Percentiles rank a stretch among this genome's conserved stretches.
Evolutionary conservation across 2,888 invertebrate genomes (phyloP).

Genomic region (Latheticus oryzae): DNA sequence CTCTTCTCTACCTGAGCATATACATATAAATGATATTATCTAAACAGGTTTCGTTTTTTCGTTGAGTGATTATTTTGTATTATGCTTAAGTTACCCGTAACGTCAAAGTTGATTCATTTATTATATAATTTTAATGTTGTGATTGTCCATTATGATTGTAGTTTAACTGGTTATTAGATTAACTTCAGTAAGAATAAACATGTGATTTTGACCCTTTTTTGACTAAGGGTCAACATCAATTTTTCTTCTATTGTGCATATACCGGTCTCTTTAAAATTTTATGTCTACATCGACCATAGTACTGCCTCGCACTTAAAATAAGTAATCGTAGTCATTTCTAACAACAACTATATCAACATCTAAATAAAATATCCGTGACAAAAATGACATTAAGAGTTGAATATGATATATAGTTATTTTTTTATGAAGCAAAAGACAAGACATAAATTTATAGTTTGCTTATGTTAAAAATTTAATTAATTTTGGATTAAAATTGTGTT

Average conservation of each 20-base stretch:
- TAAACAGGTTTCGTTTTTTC: slow-evolving; percentile 36
- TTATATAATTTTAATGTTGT: slow-evolving; percentile 61
- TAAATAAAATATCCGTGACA: slow-evolving; percentile 54
- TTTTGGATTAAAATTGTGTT: no score
- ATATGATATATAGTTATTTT: slow-evolving; percentile 48
- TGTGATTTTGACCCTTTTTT: slow-evolving; percentile 60
- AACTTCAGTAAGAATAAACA: slow-evolving; percentile 56
- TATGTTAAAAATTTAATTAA: no score
- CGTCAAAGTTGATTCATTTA: slow-evolving; percentile 56
- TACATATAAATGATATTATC: slow-evolving; percentile 23
- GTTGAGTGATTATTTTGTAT: slow-evolving; percentile 35
- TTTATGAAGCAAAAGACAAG: no score
- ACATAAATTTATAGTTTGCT: no score
- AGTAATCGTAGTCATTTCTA: slow-evolving; percentile 61
- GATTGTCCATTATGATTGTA: slow-evolving; percentile 57
- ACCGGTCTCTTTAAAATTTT: slow-evolving; percentile 54
- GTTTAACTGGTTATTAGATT: slow-evolving; percentile 61
- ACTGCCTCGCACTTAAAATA: slow-evolving; percentile 55
- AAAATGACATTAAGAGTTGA: slow-evolving; percentile 51
- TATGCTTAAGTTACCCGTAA: slow-evolving; percentile 34
- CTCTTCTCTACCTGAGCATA: no score
- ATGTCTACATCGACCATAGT: slow-evolving; percentile 51
- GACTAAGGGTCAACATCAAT: slow-evolving; percentile 58
- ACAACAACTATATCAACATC: slow-evolving; percentile 54
- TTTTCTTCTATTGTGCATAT: slow-evolving; percentile 60